phyloP scores from a whole-genome alignment of 2,797 vertebrate species.

The Enteromius radiatus region DNA sequence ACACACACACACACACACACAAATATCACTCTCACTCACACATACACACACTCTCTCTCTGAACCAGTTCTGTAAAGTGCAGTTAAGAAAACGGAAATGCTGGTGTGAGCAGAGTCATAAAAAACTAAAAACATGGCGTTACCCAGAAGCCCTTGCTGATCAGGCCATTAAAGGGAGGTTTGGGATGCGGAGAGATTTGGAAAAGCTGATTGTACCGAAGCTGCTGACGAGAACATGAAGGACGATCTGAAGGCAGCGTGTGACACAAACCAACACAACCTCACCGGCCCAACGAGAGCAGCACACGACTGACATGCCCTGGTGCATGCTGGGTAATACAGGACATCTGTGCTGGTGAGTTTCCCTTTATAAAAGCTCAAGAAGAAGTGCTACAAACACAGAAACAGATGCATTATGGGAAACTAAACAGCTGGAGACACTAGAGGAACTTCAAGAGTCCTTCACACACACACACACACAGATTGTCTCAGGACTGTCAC shows the following conservation, averaged over 20 bases:
- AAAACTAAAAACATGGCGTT: slow-evolving; percentile 21
- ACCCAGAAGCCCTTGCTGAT: slow-evolving; percentile 55
- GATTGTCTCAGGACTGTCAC: not conserved
- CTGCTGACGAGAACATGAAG: slow-evolving; percentile 1
- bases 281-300: not conserved
- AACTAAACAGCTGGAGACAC: not conserved
- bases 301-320: not conserved
- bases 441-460: not conserved
- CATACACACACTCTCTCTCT: not conserved
- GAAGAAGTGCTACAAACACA: slow-evolving; percentile 40
- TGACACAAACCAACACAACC: not conserved
- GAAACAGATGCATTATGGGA: slow-evolving; percentile 44
- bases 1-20: too few relatives aligned
- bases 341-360: slow-evolving; percentile 64
- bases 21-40: slow-evolving; percentile 52
- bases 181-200: slow-evolving; percentile 18
- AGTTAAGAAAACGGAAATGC: slow-evolving; percentile 67
- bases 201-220: slow-evolving; percentile 59
- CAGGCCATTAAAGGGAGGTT: slow-evolving; percentile 34
- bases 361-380: slow-evolving; percentile 50
- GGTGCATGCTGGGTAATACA: slow-evolving; percentile 2
- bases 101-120: slow-evolving; percentile 46
- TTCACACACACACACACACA: not conserved
- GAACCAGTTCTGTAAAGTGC: slow-evolving; percentile 74
- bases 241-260: slow-evolving; percentile 18